These are phyloP conservation scores for Lysandra coridon DNA, from an alignment of 2,888 invertebrate species.

Conservation along the genomic window DNA sequence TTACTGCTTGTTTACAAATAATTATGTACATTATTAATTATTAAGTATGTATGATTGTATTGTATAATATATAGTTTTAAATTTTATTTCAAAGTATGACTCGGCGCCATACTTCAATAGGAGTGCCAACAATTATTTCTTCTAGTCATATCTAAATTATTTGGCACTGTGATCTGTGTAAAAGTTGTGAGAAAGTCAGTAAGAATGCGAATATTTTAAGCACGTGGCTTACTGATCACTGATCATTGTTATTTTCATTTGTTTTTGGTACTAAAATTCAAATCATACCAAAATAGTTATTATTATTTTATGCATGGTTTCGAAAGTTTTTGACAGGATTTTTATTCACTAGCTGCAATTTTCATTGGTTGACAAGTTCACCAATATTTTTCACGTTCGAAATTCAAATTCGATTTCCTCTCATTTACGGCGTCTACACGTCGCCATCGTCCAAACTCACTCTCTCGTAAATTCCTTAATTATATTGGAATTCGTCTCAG, in stretches of 20 bases:
- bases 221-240: neutral
- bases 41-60: neutral
- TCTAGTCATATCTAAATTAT: neutral
- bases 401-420: neutral
- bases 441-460: neutral
- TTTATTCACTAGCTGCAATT: neutral
- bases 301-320: neutral
- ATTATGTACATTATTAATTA: too few relatives aligned
- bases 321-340: neutral
- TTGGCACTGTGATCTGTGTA: neutral
- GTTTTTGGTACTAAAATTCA: neutral
- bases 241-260: neutral
- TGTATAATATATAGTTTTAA: neutral
- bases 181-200: constrained; percentile 3
- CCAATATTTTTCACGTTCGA: neutral
- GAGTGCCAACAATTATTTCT: constrained; percentile 1
- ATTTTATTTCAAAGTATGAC: neutral
- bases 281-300: neutral
- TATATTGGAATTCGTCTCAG: neutral
- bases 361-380: too few relatives aligned
- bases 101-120: neutral
- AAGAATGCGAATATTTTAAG: neutral
- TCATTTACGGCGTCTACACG: neutral
- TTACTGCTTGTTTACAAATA: too few relatives aligned
- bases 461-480: neutral